Conservation (phyloP, 2,888 invertebrate species). For the Scelioninae gen. 1 region DNA sequence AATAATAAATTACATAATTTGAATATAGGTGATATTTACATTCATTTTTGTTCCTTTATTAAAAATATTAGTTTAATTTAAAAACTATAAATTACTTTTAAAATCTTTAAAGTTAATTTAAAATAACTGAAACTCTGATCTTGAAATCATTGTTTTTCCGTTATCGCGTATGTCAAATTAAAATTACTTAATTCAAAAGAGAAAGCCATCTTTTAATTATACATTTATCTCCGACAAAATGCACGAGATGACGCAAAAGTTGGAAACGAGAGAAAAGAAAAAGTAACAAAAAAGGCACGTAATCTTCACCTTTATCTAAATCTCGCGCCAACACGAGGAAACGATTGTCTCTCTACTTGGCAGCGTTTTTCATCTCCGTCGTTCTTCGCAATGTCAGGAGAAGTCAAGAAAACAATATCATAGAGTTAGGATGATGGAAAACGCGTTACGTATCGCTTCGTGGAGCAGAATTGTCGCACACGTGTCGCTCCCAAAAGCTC, state of each 20-base stretch:
- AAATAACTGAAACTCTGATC: too few species aligned
- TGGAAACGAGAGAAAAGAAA: background rate
- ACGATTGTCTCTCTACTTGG: slow-evolving; percentile 14
- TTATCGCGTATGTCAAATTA: slow-evolving; percentile 1
- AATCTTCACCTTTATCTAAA: slow-evolving; percentile 28
- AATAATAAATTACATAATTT: too few species aligned
- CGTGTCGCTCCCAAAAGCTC: slow-evolving; percentile 12
- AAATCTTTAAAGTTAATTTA: too few species aligned
- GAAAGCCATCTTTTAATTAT: slow-evolving; percentile 13
- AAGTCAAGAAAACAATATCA: slow-evolving; percentile 36
- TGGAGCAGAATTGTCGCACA: slow-evolving; percentile 7
- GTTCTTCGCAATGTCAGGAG: too few species aligned
- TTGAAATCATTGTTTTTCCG: too few species aligned
- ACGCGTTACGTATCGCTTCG: slow-evolving; percentile 22
- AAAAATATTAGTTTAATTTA: too few species aligned
- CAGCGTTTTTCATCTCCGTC: slow-evolving; percentile 25
- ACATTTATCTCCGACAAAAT: slow-evolving; percentile 12
- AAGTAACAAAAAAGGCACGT: slow-evolving; percentile 5
- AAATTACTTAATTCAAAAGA: slow-evolving; percentile 1
- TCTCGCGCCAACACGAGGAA: slow-evolving; percentile 19
- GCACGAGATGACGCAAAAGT: slow-evolving; percentile 3
- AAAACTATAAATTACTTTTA: too few species aligned
- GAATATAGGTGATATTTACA: too few species aligned
- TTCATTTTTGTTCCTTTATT: too few species aligned
- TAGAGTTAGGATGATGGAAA: slow-evolving; percentile 21